Evolutionary conservation across 2,113 vertebrate species (phyloP).

Genomic region (Amphiprion percula): DNA sequence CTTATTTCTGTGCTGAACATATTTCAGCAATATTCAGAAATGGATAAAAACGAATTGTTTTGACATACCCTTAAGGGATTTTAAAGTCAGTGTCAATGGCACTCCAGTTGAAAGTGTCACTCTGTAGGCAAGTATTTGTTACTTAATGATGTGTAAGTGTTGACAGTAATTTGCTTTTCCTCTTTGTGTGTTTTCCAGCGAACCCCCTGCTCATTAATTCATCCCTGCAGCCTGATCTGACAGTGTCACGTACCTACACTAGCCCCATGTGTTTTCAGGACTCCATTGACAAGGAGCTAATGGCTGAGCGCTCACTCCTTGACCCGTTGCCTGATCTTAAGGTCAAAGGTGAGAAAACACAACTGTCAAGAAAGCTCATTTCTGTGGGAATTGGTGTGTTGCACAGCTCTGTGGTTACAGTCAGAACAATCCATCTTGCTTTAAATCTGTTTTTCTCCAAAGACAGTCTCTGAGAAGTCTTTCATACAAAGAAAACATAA

Average conservation of each 20-base stretch:
- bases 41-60: not conserved
- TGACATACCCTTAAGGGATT: slow-evolving; percentile 17
- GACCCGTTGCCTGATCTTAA: slow-evolving; percentile 94
- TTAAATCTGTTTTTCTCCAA: slow-evolving; percentile 11
- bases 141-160: not conserved
- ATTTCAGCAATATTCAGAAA: not conserved
- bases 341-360: slow-evolving; percentile 91
- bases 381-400: not conserved
- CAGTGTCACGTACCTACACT: slow-evolving; percentile 93
- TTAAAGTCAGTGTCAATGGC: not conserved
- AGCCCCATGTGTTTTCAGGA: slow-evolving; percentile 98
- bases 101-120: not conserved
- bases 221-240: slow-evolving; percentile 93
- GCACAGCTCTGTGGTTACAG: not conserved
- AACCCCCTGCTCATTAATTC: slow-evolving; percentile 95
- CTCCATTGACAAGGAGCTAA: slow-evolving; percentile 93
- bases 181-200: slow-evolving; percentile 80
- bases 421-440: slow-evolving; percentile 25
- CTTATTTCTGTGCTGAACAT: slow-evolving; percentile 20
- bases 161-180: slow-evolving; percentile 20
- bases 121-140: not conserved
- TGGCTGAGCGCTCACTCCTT: slow-evolving; percentile 85
- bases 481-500: slow-evolving; percentile 13
- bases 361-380: slow-evolving; percentile 5
- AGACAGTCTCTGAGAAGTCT: slow-evolving; percentile 31